These are phyloP conservation scores for Suricata suricatta DNA, from an alignment of 2,113 vertebrate species.

Conservation along the genomic window DNA sequence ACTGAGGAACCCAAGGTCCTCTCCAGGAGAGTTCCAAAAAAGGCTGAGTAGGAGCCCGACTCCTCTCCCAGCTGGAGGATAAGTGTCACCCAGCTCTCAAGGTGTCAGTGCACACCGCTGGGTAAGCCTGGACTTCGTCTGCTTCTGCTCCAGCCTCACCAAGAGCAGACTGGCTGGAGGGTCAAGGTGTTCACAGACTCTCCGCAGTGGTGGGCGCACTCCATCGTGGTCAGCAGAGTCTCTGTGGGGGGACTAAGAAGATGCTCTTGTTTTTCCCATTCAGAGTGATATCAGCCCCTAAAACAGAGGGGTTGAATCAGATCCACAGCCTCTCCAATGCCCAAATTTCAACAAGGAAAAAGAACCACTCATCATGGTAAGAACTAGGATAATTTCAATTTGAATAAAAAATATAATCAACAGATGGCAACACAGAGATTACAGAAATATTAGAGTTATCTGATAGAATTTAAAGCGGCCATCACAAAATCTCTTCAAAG, in stretches of 20 bases:
- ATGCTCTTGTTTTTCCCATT: too few relatives aligned
- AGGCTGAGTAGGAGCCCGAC: not conserved
- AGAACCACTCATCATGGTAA: not conserved
- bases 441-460: not conserved
- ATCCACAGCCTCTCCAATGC: not conserved
- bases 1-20: not conserved
- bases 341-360: not conserved
- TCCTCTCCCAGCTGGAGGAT: not conserved
- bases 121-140: not conserved
- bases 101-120: not conserved
- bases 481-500: not conserved
- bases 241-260: not conserved
- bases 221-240: not conserved
- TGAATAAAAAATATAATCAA: not conserved
- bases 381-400: not conserved
- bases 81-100: not conserved
- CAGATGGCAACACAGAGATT: not conserved
- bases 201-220: not conserved
- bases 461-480: not conserved
- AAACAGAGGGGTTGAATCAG: not conserved
- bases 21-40: not conserved
- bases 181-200: too few relatives aligned
- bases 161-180: not conserved
- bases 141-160: rapidly evolving
- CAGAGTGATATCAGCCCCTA: not conserved